Percentiles rank a stretch among this genome's conserved stretches.
These are phyloP conservation scores for Eretmochelys imbricata DNA, from an alignment of 2,113 vertebrate species.

Conservation along the genomic window DNA sequence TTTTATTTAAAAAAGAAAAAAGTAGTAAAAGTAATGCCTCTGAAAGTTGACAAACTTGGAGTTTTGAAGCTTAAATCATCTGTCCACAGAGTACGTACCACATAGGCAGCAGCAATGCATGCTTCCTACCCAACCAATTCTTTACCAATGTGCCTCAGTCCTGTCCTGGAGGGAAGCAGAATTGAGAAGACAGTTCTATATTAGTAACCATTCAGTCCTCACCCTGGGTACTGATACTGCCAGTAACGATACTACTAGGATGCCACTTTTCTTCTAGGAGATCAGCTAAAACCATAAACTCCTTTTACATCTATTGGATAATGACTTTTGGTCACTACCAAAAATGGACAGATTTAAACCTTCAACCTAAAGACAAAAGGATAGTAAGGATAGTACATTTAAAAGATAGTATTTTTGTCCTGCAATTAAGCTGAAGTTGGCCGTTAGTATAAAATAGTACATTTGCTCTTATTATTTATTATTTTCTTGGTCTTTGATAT, in stretches of 20 bases:
- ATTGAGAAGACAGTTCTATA: constrained; percentile 11
- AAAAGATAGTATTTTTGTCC: background rate
- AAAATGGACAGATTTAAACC: background rate
- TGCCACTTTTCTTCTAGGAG: background rate
- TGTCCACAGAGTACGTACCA: background rate
- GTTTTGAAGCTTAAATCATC: background rate
- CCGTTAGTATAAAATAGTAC: background rate
- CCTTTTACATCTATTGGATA: background rate
- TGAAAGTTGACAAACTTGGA: background rate
- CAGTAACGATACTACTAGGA: background rate
- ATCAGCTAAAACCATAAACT: background rate
- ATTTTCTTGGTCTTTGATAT: background rate
- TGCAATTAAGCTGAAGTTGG: background rate
- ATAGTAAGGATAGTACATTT: background rate
- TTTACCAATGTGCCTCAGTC: constrained; percentile 15
- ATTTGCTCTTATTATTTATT: background rate
- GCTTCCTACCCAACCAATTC: background rate
- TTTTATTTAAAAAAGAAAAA: background rate
- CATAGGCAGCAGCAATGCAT: background rate
- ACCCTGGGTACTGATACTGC: background rate
- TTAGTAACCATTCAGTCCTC: background rate
- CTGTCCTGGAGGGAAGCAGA: background rate
- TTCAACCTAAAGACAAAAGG: background rate
- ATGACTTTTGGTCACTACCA: background rate
- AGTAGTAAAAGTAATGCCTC: background rate